Percentiles rank a stretch among this genome's conserved stretches.
phyloP scores from a whole-genome alignment of 2,113 vertebrate species.

The Ceratotherium simum region DNA sequence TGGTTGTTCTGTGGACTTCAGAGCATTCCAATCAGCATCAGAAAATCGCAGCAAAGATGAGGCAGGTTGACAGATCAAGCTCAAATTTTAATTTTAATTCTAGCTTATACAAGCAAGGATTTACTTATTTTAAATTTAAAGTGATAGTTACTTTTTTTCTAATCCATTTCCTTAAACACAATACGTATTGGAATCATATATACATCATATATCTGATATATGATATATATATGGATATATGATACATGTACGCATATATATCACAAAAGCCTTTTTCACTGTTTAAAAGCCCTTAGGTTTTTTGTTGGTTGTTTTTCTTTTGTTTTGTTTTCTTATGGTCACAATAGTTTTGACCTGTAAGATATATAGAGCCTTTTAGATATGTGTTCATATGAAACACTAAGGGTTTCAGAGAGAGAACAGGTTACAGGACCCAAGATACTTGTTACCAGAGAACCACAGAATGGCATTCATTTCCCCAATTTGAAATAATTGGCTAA shows the following conservation, averaged over 20 bases:
- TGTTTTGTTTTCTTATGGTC: not conserved
- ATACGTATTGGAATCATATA: not conserved
- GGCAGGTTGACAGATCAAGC: not conserved
- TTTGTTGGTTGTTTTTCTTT: not conserved
- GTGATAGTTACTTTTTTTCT: not conserved
- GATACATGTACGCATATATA: not conserved
- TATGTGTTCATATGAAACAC: not conserved
- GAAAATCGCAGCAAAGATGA: not conserved
- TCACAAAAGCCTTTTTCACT: not conserved
- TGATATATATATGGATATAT: not conserved
- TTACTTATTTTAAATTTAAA: conserved; percentile 7
- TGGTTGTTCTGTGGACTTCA: not conserved
- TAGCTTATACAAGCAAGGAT: not conserved
- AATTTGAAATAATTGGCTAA: not conserved
- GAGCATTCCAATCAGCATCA: not conserved
- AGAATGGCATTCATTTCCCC: not conserved
- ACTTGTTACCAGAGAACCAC: not conserved
- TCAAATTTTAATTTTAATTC: not conserved
- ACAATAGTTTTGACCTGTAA: not conserved
- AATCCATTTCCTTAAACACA: not conserved
- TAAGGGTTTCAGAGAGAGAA: not conserved
- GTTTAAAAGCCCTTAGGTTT: not conserved
- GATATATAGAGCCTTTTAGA: not conserved
- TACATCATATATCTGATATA: not conserved
- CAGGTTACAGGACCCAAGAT: not conserved